These are phyloP conservation scores for Pseudopipra pipra DNA, from an alignment of 2,113 vertebrate genomes.

Conservation along the genomic window DNA sequence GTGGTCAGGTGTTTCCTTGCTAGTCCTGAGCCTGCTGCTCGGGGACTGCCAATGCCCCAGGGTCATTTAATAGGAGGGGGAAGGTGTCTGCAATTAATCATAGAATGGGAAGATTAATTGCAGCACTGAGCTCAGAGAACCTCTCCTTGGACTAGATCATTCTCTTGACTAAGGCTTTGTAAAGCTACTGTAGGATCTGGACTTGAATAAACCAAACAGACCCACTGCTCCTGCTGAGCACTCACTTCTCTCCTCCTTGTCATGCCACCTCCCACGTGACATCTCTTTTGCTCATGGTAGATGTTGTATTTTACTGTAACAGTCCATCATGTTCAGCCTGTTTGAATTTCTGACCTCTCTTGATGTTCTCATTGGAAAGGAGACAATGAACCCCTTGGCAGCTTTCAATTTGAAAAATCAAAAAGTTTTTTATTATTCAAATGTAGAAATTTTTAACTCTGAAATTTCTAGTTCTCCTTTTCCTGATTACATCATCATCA, in stretches of 20 bases:
- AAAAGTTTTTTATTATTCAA: not conserved
- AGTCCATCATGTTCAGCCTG: not conserved
- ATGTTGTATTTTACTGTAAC: not conserved
- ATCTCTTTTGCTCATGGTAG: not conserved
- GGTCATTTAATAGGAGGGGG: not conserved
- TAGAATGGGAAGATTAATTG: slow-evolving; percentile 31
- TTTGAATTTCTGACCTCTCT: not conserved
- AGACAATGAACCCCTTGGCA: not conserved
- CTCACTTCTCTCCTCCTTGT: not conserved
- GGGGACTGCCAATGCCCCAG: not conserved
- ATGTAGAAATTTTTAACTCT: not conserved
- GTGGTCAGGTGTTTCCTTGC: not conserved
- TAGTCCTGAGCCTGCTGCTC: not conserved
- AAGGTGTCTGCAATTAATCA: slow-evolving; percentile 42
- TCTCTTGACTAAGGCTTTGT: not conserved
- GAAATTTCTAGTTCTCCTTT: not conserved
- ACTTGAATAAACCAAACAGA: not conserved
- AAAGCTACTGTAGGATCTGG: not conserved
- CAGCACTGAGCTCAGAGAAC: not conserved
- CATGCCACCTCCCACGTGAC: not conserved
- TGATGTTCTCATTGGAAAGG: not conserved
- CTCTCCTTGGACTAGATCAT: not conserved
- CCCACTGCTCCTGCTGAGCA: not conserved
- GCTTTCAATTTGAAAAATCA: not conserved
- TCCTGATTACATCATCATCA: not conserved